Percentiles rank a stretch among this genome's conserved stretches.
phyloP scores from a whole-genome alignment of 2,797 vertebrate species.

The Schizopygopsis pylzovi region DNA sequence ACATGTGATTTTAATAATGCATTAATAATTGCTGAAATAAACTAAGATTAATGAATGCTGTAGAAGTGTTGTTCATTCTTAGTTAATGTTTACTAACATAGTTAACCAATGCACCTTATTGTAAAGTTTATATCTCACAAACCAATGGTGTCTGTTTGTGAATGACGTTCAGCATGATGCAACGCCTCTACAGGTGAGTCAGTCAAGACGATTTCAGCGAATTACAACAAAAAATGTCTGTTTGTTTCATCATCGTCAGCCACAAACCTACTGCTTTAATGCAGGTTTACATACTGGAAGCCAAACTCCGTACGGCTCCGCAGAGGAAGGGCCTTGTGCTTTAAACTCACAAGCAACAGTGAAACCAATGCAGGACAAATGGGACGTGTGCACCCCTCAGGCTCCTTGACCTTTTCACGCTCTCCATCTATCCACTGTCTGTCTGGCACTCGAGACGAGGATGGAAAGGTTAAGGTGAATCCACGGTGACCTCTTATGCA shows the following conservation, averaged over 20 bases:
- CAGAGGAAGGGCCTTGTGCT: neutral
- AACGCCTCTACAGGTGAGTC: neutral
- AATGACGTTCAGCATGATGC: neutral
- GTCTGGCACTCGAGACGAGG: conserved; percentile 19
- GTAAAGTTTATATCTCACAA: too few species aligned
- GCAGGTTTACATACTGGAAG: neutral
- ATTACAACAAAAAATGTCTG: neutral
- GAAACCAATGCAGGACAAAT: neutral
- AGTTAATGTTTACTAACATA: too few species aligned
- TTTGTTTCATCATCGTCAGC: neutral
- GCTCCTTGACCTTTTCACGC: conserved; percentile 31
- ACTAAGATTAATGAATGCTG: too few species aligned
- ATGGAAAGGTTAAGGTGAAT: conserved; percentile 42
- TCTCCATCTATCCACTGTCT: conserved; percentile 17
- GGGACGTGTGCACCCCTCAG: neutral
- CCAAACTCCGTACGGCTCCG: neutral
- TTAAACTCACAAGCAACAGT: conserved; percentile 2
- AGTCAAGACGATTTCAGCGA: neutral
- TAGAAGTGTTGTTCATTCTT: too few species aligned
- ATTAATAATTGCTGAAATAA: too few species aligned
- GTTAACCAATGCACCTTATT: too few species aligned
- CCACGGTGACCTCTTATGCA: conserved; percentile 25
- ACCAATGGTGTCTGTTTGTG: neutral
- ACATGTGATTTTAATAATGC: too few species aligned
- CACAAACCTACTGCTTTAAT: neutral